Evolutionary conservation across 2,888 invertebrate genomes (phyloP).

Genomic region (Eupeodes luniger): DNA sequence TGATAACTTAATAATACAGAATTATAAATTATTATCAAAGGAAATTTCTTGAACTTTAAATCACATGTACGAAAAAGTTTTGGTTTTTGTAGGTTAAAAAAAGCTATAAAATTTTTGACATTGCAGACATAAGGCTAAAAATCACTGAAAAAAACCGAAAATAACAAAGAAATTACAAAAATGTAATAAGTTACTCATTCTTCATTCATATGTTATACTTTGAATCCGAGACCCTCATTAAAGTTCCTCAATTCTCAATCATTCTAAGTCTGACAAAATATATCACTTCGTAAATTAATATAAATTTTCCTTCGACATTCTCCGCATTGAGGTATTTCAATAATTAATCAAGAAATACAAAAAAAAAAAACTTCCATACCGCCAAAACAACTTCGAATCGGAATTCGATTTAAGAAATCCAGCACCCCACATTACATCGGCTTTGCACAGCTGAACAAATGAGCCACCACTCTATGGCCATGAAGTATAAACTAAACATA

Average conservation of each 20-base stretch:
- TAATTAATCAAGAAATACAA: constrained; percentile 49
- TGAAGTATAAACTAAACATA: constrained; percentile 36
- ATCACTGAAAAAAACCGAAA: too few relatives aligned
- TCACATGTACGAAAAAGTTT: too few relatives aligned
- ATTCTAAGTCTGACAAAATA: constrained; percentile 13
- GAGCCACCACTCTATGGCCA: constrained; percentile 65
- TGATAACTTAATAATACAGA: too few relatives aligned
- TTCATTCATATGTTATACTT: too few relatives aligned
- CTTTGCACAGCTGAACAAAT: constrained; percentile 69
- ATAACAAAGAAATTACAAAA: too few relatives aligned
- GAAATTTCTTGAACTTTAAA: too few relatives aligned
- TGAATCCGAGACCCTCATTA: neutral
- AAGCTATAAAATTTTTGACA: too few relatives aligned
- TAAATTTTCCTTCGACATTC: constrained; percentile 18
- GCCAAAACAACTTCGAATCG: constrained; percentile 61
- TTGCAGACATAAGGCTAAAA: too few relatives aligned
- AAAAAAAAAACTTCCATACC: constrained; percentile 37
- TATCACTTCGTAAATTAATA: constrained; percentile 5
- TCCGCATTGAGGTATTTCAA: constrained; percentile 14
- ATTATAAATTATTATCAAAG: too few relatives aligned
- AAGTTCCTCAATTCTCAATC: constrained; percentile 1
- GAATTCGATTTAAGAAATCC: constrained; percentile 67
- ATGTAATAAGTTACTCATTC: too few relatives aligned
- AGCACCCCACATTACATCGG: constrained; percentile 36
- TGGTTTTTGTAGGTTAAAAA: too few relatives aligned